Conservation (phyloP, 2,113 vertebrate genomes). For the Otocyon megalotis region DNA sequence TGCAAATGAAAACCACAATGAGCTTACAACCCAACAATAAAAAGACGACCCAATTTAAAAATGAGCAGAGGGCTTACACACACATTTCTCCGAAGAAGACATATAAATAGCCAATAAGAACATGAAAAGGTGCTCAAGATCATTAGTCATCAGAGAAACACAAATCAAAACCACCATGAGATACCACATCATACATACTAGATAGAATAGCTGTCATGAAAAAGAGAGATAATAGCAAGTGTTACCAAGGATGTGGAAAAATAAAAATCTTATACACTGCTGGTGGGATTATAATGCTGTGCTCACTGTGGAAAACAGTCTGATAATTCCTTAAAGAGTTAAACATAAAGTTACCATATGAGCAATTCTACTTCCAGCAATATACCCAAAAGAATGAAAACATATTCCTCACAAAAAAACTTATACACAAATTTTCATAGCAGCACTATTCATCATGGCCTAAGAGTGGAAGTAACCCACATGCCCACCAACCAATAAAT, state of each 20-base stretch:
- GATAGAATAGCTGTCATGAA: neutral
- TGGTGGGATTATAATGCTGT: neutral
- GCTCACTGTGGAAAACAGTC: neutral
- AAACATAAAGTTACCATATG: neutral
- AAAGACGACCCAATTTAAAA: neutral
- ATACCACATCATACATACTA: neutral
- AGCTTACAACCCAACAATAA: neutral
- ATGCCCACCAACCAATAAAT: neutral
- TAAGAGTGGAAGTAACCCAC: neutral
- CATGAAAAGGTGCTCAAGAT: neutral
- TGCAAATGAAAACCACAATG: constrained; percentile 3
- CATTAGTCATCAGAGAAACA: neutral
- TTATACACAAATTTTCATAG: neutral
- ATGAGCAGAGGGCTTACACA: neutral
- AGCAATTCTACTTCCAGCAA: neutral
- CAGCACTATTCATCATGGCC: neutral
- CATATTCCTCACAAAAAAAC: neutral
- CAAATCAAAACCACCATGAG: neutral
- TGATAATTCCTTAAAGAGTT: neutral
- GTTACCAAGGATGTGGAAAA: neutral
- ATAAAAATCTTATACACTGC: neutral
- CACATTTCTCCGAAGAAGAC: neutral
- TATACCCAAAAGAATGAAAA: neutral
- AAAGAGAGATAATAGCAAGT: neutral
- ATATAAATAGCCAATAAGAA: neutral